These are phyloP conservation scores for Rhaphigaster nebulosa DNA, from an alignment of 2,888 invertebrate genomes.

Conservation along the genomic window DNA sequence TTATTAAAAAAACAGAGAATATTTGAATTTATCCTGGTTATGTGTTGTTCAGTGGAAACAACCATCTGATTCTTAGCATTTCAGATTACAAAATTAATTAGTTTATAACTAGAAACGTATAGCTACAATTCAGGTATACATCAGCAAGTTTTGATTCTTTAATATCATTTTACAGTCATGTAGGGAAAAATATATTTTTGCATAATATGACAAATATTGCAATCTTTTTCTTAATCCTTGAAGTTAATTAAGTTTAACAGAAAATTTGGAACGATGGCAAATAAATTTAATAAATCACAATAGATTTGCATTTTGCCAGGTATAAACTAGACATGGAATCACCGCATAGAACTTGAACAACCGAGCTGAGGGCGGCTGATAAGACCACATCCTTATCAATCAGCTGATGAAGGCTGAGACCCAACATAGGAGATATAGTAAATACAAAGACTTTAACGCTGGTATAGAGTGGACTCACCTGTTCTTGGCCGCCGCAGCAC, in stretches of 20 bases:
- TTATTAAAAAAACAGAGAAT: too few species aligned
- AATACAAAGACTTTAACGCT: constrained; percentile 57
- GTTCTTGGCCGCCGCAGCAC: constrained; percentile 96
- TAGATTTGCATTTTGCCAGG: not conserved
- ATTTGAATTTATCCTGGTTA: too few species aligned
- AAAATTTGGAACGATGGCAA: not conserved
- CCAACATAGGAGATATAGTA: constrained; percentile 37
- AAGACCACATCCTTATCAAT: not conserved
- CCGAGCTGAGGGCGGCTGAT: not conserved
- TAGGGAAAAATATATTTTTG: too few species aligned
- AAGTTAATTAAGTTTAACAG: not conserved
- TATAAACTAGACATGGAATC: not conserved
- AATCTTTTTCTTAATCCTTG: not conserved
- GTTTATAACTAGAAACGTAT: too few species aligned
- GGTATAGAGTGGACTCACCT: constrained; percentile 76
- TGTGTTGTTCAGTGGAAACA: too few species aligned
- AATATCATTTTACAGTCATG: too few species aligned
- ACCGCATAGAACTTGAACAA: not conserved
- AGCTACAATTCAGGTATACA: too few species aligned
- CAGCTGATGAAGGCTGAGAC: not conserved
- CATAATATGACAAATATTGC: too few species aligned
- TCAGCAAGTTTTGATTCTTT: too few species aligned
- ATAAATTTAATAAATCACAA: not conserved
- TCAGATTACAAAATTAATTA: too few species aligned
- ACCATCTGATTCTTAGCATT: too few species aligned